Evolutionary conservation across 2,113 vertebrate species (phyloP).

Genomic region (Takifugu bimaculatus): DNA sequence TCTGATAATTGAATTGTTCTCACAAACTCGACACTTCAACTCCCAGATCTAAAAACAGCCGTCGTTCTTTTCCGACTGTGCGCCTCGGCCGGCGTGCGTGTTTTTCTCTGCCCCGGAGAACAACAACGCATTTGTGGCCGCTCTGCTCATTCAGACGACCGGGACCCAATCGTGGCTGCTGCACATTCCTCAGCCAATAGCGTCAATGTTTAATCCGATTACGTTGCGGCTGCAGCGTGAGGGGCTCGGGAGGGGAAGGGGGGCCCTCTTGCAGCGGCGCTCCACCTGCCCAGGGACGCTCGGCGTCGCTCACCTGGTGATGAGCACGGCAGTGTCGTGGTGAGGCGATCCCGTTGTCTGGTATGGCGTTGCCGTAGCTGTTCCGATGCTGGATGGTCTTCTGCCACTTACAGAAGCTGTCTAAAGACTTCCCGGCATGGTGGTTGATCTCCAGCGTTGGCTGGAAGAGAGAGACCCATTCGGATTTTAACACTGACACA

Average conservation of each 20-base stretch:
- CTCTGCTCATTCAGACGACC: neutral
- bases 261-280: no score
- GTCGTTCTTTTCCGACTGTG: slow-evolving; percentile 2
- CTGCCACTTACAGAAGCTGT: slow-evolving; percentile 99
- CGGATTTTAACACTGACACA: neutral
- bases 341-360: slow-evolving; percentile 94
- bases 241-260: no score
- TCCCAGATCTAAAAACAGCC: neutral
- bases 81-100: slow-evolving; percentile 2
- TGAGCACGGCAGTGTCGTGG: slow-evolving; percentile 94
- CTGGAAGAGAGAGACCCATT: slow-evolving; percentile 62
- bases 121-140: neutral
- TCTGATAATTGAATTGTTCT: slow-evolving; percentile 59
- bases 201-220: slow-evolving; percentile 32
- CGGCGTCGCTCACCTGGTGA: slow-evolving; percentile 83
- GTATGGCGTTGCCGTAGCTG: slow-evolving; percentile 92
- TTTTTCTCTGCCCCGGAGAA: slow-evolving; percentile 16
- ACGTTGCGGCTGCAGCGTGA: no score
- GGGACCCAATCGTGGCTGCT: slow-evolving; percentile 23
- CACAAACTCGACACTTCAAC: slow-evolving; percentile 24
- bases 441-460: slow-evolving; percentile 96
- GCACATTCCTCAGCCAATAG: slow-evolving; percentile 47
- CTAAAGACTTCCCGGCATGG: slow-evolving; percentile 93
- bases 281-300: neutral
- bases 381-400: slow-evolving; percentile 92